phyloP scores from a whole-genome alignment of 2,113 vertebrate genomes.

The Phaetusa simplex region DNA sequence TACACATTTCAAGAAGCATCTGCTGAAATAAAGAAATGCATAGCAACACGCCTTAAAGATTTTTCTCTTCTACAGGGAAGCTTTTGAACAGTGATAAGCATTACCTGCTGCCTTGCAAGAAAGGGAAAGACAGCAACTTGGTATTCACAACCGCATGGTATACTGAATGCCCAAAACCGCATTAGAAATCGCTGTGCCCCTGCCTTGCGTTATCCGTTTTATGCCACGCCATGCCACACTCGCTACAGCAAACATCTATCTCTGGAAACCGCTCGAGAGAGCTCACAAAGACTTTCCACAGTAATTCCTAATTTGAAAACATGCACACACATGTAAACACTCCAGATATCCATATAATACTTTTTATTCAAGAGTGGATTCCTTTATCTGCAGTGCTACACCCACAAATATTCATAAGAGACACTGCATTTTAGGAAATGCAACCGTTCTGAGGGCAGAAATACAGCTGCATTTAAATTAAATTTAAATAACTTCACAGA shows the following conservation, averaged over 20 bases:
- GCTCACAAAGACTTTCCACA: neutral
- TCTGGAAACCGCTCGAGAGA: neutral
- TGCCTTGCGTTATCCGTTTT: neutral
- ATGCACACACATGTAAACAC: neutral
- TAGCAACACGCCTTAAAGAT: neutral
- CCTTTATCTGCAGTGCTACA: neutral
- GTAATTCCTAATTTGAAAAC: neutral
- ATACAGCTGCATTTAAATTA: neutral
- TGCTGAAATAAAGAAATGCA: neutral
- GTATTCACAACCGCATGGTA: neutral
- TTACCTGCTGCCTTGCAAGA: neutral
- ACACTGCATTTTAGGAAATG: neutral
- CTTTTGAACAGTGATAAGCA: neutral
- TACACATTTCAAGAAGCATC: neutral
- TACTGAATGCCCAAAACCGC: neutral
- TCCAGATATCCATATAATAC: neutral
- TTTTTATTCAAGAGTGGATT: neutral
- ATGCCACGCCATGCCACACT: rapidly evolving
- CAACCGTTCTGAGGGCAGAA: neutral
- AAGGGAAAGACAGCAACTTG: neutral
- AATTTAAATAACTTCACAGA: neutral
- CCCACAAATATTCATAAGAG: neutral
- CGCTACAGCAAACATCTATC: neutral
- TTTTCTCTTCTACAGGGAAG: neutral
- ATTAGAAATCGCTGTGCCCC: neutral